These are phyloP conservation scores for Zelostemma sp. DNA, from an alignment of 1,140 invertebrate genomes.

Conservation along the genomic window DNA sequence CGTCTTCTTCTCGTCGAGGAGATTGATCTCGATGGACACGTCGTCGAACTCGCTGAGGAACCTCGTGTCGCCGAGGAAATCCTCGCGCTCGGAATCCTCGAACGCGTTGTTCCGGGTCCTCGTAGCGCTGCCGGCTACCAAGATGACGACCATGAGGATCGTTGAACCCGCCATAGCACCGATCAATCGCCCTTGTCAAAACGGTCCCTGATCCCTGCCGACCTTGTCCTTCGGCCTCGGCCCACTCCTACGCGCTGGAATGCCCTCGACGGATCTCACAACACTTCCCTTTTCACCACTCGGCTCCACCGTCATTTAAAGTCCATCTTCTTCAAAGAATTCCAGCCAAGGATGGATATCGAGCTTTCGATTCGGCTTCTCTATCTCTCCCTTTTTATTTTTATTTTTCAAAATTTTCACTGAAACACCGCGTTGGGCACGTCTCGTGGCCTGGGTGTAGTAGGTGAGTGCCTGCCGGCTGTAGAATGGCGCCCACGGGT, in stretches of 20 bases:
- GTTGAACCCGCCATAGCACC: slow-evolving; percentile 27
- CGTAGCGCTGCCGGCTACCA: slow-evolving; percentile 17
- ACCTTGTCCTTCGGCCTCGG: slow-evolving; percentile 47
- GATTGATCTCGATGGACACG: slow-evolving; percentile 60
- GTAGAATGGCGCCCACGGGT: slow-evolving; percentile 61
- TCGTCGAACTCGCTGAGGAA: slow-evolving; percentile 60
- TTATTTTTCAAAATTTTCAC: too few species aligned
- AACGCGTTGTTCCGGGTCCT: slow-evolving; percentile 24
- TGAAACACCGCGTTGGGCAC: too few species aligned
- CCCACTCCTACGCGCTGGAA: slow-evolving; percentile 17
- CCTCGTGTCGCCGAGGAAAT: slow-evolving; percentile 55
- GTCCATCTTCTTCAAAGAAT: slow-evolving; percentile 39
- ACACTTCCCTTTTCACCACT: slow-evolving; percentile 20
- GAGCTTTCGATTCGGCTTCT: too few species aligned
- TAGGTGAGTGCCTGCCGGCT: slow-evolving; percentile 48
- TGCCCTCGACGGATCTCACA: slow-evolving; percentile 17
- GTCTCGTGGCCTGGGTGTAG: slow-evolving; percentile 40
- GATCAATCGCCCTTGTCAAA: slow-evolving; percentile 3
- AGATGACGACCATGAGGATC: slow-evolving; percentile 21
- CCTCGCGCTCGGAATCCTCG: slow-evolving; percentile 47
- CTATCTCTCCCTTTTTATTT: too few species aligned
- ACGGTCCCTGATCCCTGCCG: slow-evolving; percentile 28
- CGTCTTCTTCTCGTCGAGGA: slow-evolving; percentile 53
- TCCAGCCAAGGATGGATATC: neutral
- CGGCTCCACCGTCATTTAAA: slow-evolving; percentile 42